Evolutionary conservation across 2,888 invertebrate species (phyloP).

Genomic region (Myopa testacea): DNA sequence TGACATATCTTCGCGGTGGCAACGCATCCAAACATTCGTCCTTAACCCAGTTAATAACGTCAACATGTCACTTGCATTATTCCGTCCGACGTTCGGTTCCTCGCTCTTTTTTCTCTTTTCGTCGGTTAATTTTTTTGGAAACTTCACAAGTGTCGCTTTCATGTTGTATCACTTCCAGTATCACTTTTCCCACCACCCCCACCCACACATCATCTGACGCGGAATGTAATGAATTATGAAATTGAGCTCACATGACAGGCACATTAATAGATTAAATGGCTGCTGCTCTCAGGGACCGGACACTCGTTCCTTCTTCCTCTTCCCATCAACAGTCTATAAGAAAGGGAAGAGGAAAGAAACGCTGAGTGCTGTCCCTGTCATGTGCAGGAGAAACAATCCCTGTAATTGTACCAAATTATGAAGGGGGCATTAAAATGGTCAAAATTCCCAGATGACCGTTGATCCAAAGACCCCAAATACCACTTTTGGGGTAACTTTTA

Average conservation of each 20-base stretch:
- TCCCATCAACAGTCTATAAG: neutral
- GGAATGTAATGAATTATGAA: conserved; percentile 26
- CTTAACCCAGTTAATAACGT: too few species aligned
- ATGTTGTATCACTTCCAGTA: neutral
- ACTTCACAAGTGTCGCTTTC: neutral
- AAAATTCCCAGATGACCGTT: too few species aligned
- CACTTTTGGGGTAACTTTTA: too few species aligned
- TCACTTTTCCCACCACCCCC: neutral
- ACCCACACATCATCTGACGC: neutral
- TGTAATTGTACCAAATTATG: too few species aligned
- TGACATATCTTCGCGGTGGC: too few species aligned
- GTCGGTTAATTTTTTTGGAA: neutral
- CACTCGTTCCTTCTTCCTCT: neutral
- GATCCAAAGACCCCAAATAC: too few species aligned
- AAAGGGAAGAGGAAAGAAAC: neutral
- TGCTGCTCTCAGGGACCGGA: conserved; percentile 20
- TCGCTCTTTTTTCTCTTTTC: neutral
- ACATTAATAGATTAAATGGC: conserved; percentile 29
- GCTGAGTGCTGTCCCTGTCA: too few species aligned
- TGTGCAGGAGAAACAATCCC: too few species aligned
- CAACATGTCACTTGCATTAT: too few species aligned
- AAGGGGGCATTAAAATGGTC: too few species aligned
- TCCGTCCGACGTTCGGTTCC: neutral
- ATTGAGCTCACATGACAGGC: conserved; percentile 22
- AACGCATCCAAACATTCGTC: too few species aligned